phyloP scores from a whole-genome alignment of 2,888 invertebrate species.

The Drosophila tanythrix region DNA sequence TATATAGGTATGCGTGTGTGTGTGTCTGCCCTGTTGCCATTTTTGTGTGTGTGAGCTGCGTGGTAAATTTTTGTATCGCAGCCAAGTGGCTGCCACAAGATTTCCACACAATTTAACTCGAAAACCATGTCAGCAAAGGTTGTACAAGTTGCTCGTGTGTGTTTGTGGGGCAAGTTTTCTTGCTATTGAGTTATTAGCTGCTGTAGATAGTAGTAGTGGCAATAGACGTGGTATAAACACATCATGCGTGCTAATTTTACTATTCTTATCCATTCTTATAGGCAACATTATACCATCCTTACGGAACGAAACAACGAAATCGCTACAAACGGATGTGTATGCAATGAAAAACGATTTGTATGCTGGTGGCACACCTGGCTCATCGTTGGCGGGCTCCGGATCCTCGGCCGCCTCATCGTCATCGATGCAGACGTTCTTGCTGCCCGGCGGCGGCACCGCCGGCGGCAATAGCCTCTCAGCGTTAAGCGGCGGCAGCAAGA shows the following conservation, averaged over 20 bases:
- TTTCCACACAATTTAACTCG: constrained; percentile 84
- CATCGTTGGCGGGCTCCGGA: constrained; percentile 64
- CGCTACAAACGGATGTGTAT: constrained; percentile 83
- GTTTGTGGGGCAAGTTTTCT: constrained; percentile 12
- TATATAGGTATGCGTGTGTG: constrained; percentile 16
- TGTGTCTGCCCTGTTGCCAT: not conserved
- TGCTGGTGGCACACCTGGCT: constrained; percentile 67
- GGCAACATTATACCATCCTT: constrained; percentile 82
- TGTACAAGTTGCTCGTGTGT: constrained; percentile 34
- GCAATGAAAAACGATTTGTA: constrained; percentile 84
- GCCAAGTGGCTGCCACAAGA: constrained; percentile 68
- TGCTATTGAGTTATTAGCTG: constrained; percentile 59
- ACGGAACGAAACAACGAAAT: constrained; percentile 84
- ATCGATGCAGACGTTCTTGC: constrained; percentile 75
- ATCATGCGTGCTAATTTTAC: constrained; percentile 29
- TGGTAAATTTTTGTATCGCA: constrained; percentile 63
- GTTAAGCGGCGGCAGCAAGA: constrained; percentile 76
- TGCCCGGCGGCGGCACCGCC: constrained; percentile 64
- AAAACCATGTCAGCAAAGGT: constrained; percentile 71
- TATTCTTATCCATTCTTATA: constrained; percentile 41
- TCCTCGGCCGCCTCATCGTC: constrained; percentile 77
- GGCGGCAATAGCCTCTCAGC: constrained; percentile 77
- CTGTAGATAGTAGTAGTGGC: not conserved
- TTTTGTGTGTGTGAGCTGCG: constrained; percentile 40
- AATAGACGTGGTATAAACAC: constrained; percentile 18